Evolutionary conservation across 1,140 invertebrate genomes (phyloP).

Genomic region (Limonius californicus): DNA sequence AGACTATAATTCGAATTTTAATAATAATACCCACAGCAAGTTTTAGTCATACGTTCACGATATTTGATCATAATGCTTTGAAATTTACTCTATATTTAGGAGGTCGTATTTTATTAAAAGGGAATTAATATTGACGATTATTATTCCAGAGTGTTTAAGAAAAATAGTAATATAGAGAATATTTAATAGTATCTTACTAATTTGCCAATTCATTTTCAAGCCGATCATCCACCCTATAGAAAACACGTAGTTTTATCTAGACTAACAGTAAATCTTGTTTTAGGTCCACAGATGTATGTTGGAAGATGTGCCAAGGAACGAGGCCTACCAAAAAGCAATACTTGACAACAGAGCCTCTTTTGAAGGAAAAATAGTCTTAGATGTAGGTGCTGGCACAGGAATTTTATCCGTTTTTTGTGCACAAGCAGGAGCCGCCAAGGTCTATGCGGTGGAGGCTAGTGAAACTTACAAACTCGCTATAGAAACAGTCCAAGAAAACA

Average conservation of each 20-base stretch:
- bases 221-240: too few species aligned
- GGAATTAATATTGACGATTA: too few species aligned
- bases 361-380: slow-evolving; percentile 78
- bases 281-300: slow-evolving; percentile 78
- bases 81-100: too few species aligned
- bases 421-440: slow-evolving; percentile 86
- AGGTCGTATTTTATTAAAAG: too few species aligned
- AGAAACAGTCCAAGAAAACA: slow-evolving; percentile 76
- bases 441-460: slow-evolving; percentile 92
- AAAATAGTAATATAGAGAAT: too few species aligned
- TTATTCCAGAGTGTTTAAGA: too few species aligned
- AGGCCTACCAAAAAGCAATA: slow-evolving; percentile 81
- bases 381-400: slow-evolving; percentile 95
- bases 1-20: too few species aligned
- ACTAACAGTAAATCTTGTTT: slow-evolving; percentile 16
- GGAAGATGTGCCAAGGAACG: slow-evolving; percentile 74
- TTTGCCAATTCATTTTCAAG: too few species aligned
- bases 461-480: slow-evolving; percentile 83
- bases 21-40: too few species aligned
- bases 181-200: too few species aligned
- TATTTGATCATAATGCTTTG: too few species aligned
- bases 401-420: slow-evolving; percentile 96
- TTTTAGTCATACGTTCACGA: too few species aligned
- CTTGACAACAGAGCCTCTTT: slow-evolving; percentile 64
- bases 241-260: neutral